Conservation (phyloP, 2,797 vertebrate species). For the Craterocephalus amniculus region DNA sequence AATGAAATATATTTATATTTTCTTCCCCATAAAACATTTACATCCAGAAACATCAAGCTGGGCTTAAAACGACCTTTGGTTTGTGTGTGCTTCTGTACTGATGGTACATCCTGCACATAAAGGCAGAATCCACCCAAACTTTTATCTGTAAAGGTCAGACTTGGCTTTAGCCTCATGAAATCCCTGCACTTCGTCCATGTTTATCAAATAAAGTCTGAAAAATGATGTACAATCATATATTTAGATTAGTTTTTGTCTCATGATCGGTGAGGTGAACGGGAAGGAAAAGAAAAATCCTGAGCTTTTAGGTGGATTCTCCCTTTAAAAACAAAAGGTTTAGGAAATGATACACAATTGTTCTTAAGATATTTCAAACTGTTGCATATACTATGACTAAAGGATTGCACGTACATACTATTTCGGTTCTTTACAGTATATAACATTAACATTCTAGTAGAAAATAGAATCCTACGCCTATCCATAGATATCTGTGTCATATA, state of each 20-base stretch:
- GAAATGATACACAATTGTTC: conserved; percentile 38
- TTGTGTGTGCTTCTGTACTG: conserved; percentile 69
- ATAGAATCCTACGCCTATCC: conserved; percentile 69
- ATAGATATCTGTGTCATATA: conserved; percentile 67
- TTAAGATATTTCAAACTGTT: conserved; percentile 59
- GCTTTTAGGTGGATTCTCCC: conserved; percentile 57
- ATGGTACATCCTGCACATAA: conserved; percentile 53
- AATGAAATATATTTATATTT: conserved; percentile 23
- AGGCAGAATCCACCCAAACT: conserved; percentile 58
- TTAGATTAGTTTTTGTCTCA: not conserved
- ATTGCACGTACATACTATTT: conserved; percentile 80
- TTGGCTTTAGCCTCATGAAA: conserved; percentile 8
- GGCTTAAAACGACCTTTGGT: conserved; percentile 80
- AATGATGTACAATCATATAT: conserved; percentile 9
- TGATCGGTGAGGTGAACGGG: not conserved
- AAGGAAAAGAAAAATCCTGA: not conserved
- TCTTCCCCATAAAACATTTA: conserved; percentile 52
- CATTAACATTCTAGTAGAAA: conserved; percentile 75
- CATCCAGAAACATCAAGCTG: conserved; percentile 59
- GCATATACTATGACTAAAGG: conserved; percentile 78
- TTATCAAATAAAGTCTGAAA: not conserved
- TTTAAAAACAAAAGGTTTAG: conserved; percentile 48
- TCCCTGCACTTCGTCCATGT: conserved; percentile 5
- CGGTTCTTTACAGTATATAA: conserved; percentile 71
- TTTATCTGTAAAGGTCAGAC: not conserved